These are phyloP conservation scores for Tipula vernalis DNA, from an alignment of 2,888 invertebrate species.

Conservation along the genomic window DNA sequence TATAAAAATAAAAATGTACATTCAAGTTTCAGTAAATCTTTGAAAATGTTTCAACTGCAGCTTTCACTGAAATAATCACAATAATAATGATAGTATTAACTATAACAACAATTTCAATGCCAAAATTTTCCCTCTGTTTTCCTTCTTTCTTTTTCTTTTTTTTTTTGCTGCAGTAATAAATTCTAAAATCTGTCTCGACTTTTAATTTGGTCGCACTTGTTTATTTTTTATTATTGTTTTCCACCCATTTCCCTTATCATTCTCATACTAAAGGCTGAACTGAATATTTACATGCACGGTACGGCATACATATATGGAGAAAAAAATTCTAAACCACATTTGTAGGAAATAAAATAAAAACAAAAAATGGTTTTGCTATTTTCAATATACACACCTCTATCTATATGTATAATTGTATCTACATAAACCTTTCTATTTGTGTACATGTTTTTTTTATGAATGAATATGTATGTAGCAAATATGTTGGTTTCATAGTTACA, in stretches of 20 bases:
- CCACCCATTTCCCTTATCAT: neutral
- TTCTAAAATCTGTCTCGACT: constrained; percentile 9
- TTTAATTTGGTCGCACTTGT: constrained; percentile 7
- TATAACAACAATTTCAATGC: neutral
- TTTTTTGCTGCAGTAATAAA: constrained; percentile 1
- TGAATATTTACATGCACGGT: neutral
- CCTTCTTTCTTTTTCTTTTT: neutral
- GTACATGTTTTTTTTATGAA: no score
- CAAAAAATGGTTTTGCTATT: neutral
- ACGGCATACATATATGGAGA: neutral
- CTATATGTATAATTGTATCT: no score
- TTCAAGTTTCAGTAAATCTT: no score
- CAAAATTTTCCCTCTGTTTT: neutral
- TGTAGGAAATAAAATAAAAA: neutral
- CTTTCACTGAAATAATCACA: neutral
- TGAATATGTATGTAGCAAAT: no score
- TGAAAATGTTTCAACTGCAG: neutral
- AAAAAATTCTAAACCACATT: neutral
- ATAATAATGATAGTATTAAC: neutral
- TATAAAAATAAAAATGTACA: no score
- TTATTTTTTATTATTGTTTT: neutral
- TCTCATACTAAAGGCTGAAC: neutral
- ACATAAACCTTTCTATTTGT: no score
- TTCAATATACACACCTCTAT: neutral
- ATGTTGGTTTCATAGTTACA: no score